Base-by-base conservation (phyloP, 2,113 vertebrate genomes). In the Oceanites oceanicus region DNA sequence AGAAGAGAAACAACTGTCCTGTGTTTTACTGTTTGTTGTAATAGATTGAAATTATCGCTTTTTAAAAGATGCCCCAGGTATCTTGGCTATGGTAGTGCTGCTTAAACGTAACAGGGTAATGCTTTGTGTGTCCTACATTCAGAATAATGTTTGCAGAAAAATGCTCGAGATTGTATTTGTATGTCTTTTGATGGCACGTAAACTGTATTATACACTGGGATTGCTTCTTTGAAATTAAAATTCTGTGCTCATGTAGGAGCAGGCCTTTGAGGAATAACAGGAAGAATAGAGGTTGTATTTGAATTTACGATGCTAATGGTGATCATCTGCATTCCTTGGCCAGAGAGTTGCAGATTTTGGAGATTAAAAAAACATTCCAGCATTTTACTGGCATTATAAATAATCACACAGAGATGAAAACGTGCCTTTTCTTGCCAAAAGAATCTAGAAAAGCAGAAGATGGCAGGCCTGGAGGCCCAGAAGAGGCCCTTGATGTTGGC, bases 381-480 rank as follows among this genome's bases (percentile, higher is more conserved):
- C 95, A 96, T 97, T 98, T 98, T 96, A 61, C 97, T 97, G 97
- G 97, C 96, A 95, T 97, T 96, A 95, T 94, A 97, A 97, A 97
- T 98, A 98, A 98, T 97, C 96, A 97, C 96, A 97, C 95, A 85
- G 94, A 98, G 97, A 98, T 98, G 97, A 98, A 98, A 98, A 98
- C 95, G 86, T 99, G 97, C 98, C 98, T 98, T 99, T 98, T 99
- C 98, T 98, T 99, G 96, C 98, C 98, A 82, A 98, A 98, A 99
- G 99, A 99, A 99, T 96, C 98, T 99, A 98, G 99, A 99, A 97
- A 99, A 99, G 96, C 99, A 99, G 98, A 99, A 99, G 98, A 99
- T 99, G 99, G 99, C 99, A 32, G 98, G 98, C 89, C 99, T 99
- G 98, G 99, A 99, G 98, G 99, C 98, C 26, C 98, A 99, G 98